These are phyloP conservation scores for Echeneis naucrates DNA, from an alignment of 2,797 vertebrate genomes.

Conservation along the genomic window DNA sequence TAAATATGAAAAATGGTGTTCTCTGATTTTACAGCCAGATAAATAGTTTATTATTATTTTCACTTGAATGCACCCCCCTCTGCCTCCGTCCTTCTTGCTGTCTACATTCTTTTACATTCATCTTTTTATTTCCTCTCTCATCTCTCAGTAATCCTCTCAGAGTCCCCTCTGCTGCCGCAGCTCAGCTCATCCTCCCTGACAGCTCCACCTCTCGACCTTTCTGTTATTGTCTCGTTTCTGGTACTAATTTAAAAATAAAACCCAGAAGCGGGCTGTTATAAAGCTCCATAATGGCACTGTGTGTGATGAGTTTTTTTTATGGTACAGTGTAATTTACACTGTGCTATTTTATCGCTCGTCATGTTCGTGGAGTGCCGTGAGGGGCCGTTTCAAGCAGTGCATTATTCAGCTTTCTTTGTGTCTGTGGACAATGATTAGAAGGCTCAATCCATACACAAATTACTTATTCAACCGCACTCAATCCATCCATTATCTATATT, in stretches of 20 bases:
- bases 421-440: neutral
- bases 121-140: neutral
- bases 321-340: neutral
- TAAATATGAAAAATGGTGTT: neutral
- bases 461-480: neutral
- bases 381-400: neutral
- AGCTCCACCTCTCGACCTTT: neutral
- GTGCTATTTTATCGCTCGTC: neutral
- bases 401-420: neutral
- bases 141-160: neutral
- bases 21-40: neutral
- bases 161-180: neutral
- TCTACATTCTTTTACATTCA: too few species aligned
- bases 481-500: too few species aligned
- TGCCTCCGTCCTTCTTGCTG: neutral
- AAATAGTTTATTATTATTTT: neutral
- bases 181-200: neutral
- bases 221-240: constrained; percentile 7
- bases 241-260: constrained; percentile 10
- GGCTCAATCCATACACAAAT: too few species aligned
- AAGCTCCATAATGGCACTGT: neutral
- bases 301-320: neutral
- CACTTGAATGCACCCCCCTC: neutral
- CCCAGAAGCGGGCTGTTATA: neutral
- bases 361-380: neutral